phyloP scores from a whole-genome alignment of 2,113 vertebrate genomes.

The Upupa epops region DNA sequence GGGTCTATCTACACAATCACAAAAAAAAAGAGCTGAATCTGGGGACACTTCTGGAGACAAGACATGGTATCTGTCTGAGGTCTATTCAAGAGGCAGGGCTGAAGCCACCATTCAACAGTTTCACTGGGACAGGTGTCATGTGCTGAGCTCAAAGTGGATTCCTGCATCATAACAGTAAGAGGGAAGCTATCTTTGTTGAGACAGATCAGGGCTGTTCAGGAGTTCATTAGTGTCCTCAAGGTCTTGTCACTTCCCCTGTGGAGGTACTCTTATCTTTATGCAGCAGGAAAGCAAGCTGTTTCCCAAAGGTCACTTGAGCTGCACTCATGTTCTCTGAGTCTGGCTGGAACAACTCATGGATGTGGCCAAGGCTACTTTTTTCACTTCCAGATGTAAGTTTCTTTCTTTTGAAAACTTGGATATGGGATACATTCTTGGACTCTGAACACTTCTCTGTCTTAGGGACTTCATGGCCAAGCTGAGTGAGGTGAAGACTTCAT shows the following conservation, averaged over 20 bases:
- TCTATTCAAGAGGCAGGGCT: not conserved
- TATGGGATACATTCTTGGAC: rapidly evolving
- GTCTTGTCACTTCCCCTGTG: not conserved
- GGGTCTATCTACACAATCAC: rapidly evolving
- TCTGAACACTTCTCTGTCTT: not conserved
- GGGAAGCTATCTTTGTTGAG: rapidly evolving
- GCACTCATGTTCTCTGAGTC: not conserved
- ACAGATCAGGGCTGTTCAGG: not conserved
- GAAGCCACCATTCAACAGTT: not conserved
- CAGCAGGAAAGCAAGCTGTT: not conserved
- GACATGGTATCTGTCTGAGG: rapidly evolving
- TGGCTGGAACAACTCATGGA: rapidly evolving
- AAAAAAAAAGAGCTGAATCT: not conserved
- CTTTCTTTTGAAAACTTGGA: not conserved
- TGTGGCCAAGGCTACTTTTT: not conserved
- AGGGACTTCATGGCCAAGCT: not conserved
- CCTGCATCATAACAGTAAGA: rapidly evolving
- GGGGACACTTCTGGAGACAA: not conserved
- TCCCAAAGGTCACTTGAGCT: not conserved
- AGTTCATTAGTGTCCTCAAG: not conserved
- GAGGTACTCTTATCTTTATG: not conserved
- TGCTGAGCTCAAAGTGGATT: not conserved
- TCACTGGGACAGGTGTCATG: rapidly evolving
- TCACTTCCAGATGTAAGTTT: not conserved
- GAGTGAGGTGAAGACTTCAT: not conserved